A percentile compares a stretch with the other conserved stretches of the same genome.
These are phyloP conservation scores for Hirtodrosophila cameraria DNA, from an alignment of 2,888 invertebrate species.

Conservation along the genomic window DNA sequence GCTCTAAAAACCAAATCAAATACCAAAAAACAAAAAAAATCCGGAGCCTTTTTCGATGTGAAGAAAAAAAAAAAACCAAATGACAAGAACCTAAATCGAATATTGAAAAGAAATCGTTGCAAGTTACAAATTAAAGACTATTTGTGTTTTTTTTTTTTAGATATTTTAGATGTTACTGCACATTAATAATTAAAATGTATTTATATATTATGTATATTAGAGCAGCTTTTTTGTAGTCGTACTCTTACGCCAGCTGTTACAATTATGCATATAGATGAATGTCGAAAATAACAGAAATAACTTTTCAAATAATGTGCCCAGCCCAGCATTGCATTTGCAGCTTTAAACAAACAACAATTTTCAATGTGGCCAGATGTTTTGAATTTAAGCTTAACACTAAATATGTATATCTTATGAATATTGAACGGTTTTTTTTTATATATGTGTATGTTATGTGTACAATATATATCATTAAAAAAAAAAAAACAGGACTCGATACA, in stretches of 20 bases:
- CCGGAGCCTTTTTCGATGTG: conserved; percentile 41
- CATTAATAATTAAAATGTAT: conserved; percentile 23
- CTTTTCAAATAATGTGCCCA: no score
- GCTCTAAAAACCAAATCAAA: conserved; percentile 31
- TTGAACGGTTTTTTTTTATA: conserved; percentile 8
- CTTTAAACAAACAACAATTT: no score
- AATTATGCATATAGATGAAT: no score
- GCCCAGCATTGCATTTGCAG: conserved; percentile 4
- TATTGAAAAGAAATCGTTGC: conserved; percentile 25
- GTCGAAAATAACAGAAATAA: no score
- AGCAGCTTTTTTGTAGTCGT: conserved; percentile 28
- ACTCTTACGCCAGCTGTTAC: conserved; percentile 12
- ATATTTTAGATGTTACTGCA: conserved; percentile 31
- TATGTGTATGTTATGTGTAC: not conserved
- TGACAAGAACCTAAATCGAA: conserved; percentile 30
- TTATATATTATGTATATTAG: conserved; percentile 21
- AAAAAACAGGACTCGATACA: not conserved
- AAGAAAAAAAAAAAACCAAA: conserved; percentile 27
- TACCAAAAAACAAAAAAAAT: conserved; percentile 35
- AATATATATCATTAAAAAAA: no score
- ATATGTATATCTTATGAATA: conserved; percentile 14
- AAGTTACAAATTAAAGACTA: conserved; percentile 18
- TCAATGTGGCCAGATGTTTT: conserved; percentile 12
- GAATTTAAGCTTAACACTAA: not conserved
- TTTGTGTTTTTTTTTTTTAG: conserved; percentile 19